Conservation (phyloP, 2,888 invertebrate species). For the Drosophila rellima region DNA sequence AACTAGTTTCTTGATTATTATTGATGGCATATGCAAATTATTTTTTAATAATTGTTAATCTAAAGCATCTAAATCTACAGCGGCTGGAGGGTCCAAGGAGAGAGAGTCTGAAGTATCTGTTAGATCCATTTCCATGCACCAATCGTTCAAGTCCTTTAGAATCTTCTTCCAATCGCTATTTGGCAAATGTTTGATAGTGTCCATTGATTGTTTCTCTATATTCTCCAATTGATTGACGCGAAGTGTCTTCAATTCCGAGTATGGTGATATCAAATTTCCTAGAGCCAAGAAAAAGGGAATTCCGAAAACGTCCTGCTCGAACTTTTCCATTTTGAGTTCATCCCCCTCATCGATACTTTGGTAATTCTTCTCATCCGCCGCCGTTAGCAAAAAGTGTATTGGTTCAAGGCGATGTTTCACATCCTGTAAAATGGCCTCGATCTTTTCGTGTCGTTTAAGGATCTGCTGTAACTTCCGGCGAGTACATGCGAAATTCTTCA, state of each 20-base stretch:
- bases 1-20: neutral
- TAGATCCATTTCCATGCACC: conserved; percentile 12
- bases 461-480: conserved; percentile 15
- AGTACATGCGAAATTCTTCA: neutral
- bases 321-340: neutral
- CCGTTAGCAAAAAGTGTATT: conserved; percentile 2
- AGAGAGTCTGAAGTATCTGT: neutral
- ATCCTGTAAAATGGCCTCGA: conserved; percentile 17
- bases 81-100: neutral
- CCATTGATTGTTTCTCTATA: neutral
- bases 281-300: neutral
- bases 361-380: conserved; percentile 5
- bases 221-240: neutral
- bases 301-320: neutral
- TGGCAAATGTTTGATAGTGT: neutral
- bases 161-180: conserved; percentile 17
- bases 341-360: neutral
- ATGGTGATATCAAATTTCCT: neutral
- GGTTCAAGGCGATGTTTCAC: conserved; percentile 8
- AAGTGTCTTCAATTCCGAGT: conserved; percentile 5
- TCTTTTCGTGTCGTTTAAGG: conserved; percentile 15
- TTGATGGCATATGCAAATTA: conserved; percentile 1
- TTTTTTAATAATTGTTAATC: conserved; percentile 27
- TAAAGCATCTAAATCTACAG: neutral
- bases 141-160: conserved; percentile 14